Evolutionary conservation across 2,888 invertebrate genomes (phyloP), one percentile per base, ranked within the genome.

Genomic region (Acrocera orbiculus): DNA sequence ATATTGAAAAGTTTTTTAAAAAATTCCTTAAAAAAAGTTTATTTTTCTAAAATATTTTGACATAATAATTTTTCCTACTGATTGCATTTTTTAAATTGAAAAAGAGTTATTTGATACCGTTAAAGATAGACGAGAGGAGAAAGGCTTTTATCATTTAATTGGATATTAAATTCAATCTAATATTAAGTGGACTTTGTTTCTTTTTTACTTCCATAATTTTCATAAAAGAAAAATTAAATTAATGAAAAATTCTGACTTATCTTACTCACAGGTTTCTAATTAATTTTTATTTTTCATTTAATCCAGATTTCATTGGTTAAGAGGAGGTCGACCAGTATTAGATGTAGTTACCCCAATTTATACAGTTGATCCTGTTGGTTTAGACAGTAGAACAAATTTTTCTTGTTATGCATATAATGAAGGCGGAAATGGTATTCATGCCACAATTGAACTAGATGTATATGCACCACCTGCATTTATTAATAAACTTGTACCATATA

Each of bases 381-480:
- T 92, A 41, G 80, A 83, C 53, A 82, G 83, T 31, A 71, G 85
- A 41, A 82, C 83, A 47, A 86, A 85, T 65, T 90, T 87, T 63
- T 80, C 85, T 1, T 93, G 93, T 52, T 70, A 76, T 44, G 87
- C 87, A 0, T 70, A 71, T 57, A 90, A 86, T 58, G 74, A 78
- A 9, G 86, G 86, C 1, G 92, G 90, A 0, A 73, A 76, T 45
- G 79, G 82, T 31, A 67, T 68, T 36, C 64, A 71, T 29, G 76
- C 74, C 15, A 70, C 69, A 22, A 68, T 73, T 34, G 69, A 69
- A 47, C 69, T 85, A 47, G 70, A 79, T 47, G 79, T 82, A 30
- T 67, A 70, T 45, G 90, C 86, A 29, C 81, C 85, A 9, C 90
- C 90, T 4, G 73, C 78, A 40, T 87, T 90, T 61, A 86, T 89